Evolutionary conservation across 2,113 vertebrate species (phyloP).

Genomic region (Spea multiplicata): DNA sequence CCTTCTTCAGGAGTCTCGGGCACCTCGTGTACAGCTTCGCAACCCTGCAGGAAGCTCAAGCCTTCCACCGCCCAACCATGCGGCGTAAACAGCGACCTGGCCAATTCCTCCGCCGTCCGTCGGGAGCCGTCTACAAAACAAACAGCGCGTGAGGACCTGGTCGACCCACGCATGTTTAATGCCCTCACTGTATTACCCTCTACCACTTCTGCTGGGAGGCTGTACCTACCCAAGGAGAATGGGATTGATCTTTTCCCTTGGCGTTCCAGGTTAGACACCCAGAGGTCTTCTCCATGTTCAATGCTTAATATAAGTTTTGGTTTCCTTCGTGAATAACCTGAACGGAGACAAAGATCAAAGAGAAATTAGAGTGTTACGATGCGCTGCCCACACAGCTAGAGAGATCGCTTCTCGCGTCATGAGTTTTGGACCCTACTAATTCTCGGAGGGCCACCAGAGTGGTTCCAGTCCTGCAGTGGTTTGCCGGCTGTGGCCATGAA

Average conservation of each 20-base stretch:
- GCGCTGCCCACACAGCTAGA: too few relatives aligned
- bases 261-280: not conserved
- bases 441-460: too few relatives aligned
- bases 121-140: constrained; percentile 16
- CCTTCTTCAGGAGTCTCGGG: not conserved
- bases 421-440: too few relatives aligned
- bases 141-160: constrained; percentile 11
- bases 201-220: not conserved
- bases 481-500: too few relatives aligned
- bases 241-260: not conserved
- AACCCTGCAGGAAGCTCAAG: not conserved
- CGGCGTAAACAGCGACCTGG: constrained; percentile 10
- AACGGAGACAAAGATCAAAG: too few relatives aligned
- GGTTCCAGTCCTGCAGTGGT: too few relatives aligned
- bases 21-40: not conserved
- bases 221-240: not conserved
- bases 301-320: constrained; percentile 15
- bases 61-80: constrained; percentile 6
- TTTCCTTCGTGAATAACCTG: not conserved
- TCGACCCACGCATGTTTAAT: not conserved
- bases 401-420: too few relatives aligned
- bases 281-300: constrained; percentile 3
- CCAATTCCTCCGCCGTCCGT: not conserved
- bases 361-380: too few relatives aligned
- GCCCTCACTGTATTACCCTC: too few relatives aligned